phyloP scores from a whole-genome alignment of 1,140 invertebrate species.

The Oryzaephilus surinamensis region DNA sequence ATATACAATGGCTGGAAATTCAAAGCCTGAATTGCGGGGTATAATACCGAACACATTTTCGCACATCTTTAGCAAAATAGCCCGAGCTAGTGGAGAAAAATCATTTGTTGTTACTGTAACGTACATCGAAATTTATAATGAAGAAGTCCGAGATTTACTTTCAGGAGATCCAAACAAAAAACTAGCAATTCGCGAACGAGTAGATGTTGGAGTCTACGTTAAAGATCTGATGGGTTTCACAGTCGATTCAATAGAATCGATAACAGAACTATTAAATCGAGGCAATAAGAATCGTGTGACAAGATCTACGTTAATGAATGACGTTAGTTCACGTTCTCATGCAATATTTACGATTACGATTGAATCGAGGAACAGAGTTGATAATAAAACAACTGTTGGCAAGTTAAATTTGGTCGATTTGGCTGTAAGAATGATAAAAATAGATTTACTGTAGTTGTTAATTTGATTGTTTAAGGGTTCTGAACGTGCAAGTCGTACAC shows the following conservation, averaged over 20 bases:
- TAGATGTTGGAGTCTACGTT: conserved; percentile 89
- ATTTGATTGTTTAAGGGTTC: conserved; percentile 45
- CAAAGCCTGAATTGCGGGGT: conserved; percentile 73
- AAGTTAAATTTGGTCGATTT: conserved; percentile 66
- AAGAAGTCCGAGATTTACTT: conserved; percentile 88
- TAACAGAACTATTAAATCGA: conserved; percentile 81
- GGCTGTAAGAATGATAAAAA: conserved; percentile 40
- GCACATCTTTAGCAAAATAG: conserved; percentile 91
- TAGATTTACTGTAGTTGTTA: not conserved
- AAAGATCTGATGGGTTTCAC: conserved; percentile 80
- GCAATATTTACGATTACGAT: conserved; percentile 98
- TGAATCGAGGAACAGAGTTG: conserved; percentile 78
- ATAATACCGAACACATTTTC: conserved; percentile 96
- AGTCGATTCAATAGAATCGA: conserved; percentile 78
- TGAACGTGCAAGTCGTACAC: conserved; percentile 85
- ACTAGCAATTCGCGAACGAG: conserved; percentile 62
- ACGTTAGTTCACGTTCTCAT: conserved; percentile 93
- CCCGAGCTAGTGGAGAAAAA: conserved; percentile 59
- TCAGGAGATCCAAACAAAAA: conserved; percentile 57
- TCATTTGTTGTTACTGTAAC: conserved; percentile 88
- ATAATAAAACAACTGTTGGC: conserved; percentile 60
- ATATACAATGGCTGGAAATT: conserved; percentile 87
- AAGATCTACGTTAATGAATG: conserved; percentile 97
- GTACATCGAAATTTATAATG: conserved; percentile 95
- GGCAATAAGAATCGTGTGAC: conserved; percentile 76